Conservation (phyloP, 1,140 invertebrate genomes). For the Atta texana region DNA sequence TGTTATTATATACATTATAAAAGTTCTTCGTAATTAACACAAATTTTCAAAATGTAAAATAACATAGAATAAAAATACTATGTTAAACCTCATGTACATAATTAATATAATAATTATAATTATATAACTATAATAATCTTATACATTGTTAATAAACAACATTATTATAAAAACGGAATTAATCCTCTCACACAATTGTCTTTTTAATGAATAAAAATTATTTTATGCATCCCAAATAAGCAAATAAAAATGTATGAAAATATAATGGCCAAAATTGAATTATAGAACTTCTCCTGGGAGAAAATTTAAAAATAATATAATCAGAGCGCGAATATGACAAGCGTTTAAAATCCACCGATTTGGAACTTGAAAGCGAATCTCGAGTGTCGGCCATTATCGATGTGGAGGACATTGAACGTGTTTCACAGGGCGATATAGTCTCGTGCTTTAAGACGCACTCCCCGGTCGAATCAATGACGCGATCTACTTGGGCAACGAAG, state of each 20-base stretch:
- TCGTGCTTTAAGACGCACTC: slow-evolving; percentile 25
- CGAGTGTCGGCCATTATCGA: slow-evolving; percentile 52
- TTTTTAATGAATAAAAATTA: neutral
- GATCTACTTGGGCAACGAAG: slow-evolving; percentile 51
- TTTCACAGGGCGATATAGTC: slow-evolving; percentile 5
- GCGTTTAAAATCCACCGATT: slow-evolving; percentile 16
- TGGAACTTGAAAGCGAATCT: slow-evolving; percentile 44
- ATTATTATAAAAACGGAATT: neutral
- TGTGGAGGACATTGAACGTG: slow-evolving; percentile 28
- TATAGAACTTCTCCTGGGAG: neutral
- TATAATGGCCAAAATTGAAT: neutral
- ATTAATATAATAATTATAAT: no score
- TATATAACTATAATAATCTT: neutral
- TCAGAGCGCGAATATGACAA: neutral
- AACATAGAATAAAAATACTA: neutral
- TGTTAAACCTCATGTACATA: neutral
- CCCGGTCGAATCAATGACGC: slow-evolving; percentile 39
- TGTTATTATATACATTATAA: neutral
- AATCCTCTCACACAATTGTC: neutral
- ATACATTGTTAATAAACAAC: neutral
- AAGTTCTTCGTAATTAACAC: neutral
- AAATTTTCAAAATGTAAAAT: neutral
- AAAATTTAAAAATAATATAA: slow-evolving; percentile 18
- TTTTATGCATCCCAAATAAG: neutral
- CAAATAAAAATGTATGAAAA: neutral